Evolutionary conservation across 2,888 invertebrate genomes (phyloP).

Genomic region (Conistra vaccinii): DNA sequence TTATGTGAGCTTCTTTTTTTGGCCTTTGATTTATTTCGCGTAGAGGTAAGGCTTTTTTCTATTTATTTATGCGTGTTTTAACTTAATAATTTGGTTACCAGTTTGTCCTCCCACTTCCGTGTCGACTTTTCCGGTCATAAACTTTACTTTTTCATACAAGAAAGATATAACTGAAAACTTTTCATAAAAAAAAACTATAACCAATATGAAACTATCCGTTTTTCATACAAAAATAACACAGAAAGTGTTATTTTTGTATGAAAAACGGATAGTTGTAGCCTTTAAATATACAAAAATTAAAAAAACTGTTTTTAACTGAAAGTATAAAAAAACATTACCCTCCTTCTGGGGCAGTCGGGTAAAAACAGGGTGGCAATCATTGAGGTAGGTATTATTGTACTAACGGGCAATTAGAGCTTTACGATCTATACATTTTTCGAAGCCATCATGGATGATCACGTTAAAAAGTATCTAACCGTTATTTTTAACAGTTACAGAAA

Average conservation of each 20-base stretch:
- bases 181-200: neutral
- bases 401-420: too few relatives aligned
- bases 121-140: neutral
- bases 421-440: neutral
- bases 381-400: too few relatives aligned
- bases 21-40: constrained; percentile 37
- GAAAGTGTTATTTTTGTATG: too few relatives aligned
- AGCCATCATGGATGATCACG: neutral
- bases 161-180: neutral
- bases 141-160: neutral
- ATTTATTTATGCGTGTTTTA: constrained; percentile 37
- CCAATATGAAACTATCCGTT: too few relatives aligned
- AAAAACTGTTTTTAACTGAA: too few relatives aligned
- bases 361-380: too few relatives aligned
- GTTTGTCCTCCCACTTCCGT: neutral
- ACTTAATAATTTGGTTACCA: neutral
- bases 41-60: constrained; percentile 63
- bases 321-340: too few relatives aligned
- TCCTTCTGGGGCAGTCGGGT: too few relatives aligned
- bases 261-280: too few relatives aligned
- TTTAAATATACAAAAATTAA: too few relatives aligned
- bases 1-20: constrained; percentile 69
- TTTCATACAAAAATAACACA: too few relatives aligned
- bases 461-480: constrained; percentile 1
- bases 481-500: constrained; percentile 12